Conservation (phyloP, 2,888 invertebrate genomes). For the Leptinotarsa rubiginosa region DNA sequence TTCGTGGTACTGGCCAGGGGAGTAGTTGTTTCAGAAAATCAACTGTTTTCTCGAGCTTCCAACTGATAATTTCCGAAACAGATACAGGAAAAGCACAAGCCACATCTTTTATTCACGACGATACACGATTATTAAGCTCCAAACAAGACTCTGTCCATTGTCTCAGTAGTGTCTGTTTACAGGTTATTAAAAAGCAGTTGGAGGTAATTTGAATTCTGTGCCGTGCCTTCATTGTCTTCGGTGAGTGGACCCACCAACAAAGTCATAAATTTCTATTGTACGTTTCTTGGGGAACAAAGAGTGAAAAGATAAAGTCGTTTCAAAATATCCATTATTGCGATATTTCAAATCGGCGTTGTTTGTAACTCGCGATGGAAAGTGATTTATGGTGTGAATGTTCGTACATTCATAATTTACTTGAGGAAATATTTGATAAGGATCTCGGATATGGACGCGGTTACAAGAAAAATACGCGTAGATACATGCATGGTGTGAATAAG, state of each 20-base stretch:
- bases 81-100: background rate
- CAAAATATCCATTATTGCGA: constrained; percentile 29
- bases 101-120: background rate
- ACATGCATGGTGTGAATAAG: constrained; percentile 16
- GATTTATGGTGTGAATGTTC: constrained; percentile 25
- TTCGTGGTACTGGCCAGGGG: no score
- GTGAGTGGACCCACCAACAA: constrained; percentile 56
- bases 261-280: constrained; percentile 44
- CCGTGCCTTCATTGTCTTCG: constrained; percentile 58
- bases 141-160: constrained; percentile 47
- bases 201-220: constrained; percentile 58
- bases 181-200: constrained; percentile 60
- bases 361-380: background rate
- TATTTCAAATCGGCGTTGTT: constrained; percentile 22
- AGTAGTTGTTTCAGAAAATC: no score
- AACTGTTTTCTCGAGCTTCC: no score
- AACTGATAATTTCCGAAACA: no score
- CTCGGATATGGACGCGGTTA: constrained; percentile 6
- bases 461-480: constrained; percentile 12
- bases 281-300: constrained; percentile 48
- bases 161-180: constrained; percentile 55
- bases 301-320: constrained; percentile 38
- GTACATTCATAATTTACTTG: constrained; percentile 19
- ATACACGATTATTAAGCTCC: background rate
- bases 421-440: constrained; percentile 13